phyloP scores from a whole-genome alignment of 1,140 invertebrate species.

The Anagrus nilaparvatae region DNA sequence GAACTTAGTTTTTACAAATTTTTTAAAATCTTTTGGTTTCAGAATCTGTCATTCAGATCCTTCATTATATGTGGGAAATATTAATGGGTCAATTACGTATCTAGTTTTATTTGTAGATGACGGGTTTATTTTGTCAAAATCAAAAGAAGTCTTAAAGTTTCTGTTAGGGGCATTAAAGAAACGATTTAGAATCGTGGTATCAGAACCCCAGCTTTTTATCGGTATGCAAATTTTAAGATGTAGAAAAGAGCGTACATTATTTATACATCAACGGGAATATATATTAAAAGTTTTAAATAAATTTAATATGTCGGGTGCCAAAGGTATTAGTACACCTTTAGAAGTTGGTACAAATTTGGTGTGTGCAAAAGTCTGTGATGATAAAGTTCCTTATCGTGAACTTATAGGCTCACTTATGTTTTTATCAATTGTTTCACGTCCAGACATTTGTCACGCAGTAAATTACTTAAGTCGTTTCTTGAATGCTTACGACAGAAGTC shows the following conservation, averaged over 20 bases:
- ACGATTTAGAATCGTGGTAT: constrained; percentile 13
- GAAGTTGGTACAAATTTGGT: constrained; percentile 14
- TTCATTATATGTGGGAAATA: constrained; percentile 6
- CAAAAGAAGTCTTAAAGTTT: not conserved
- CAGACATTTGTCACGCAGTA: constrained; percentile 15
- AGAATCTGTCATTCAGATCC: constrained; percentile 11
- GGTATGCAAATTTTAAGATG: constrained; percentile 12
- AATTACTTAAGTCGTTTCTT: constrained; percentile 13
- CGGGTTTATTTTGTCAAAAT: constrained; percentile 6
- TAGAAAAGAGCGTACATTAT: not conserved
- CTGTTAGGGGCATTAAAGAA: constrained; percentile 4
- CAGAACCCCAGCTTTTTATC: constrained; percentile 5
- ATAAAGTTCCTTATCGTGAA: constrained; percentile 15
- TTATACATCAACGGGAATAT: constrained; percentile 10
- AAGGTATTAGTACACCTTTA: constrained; percentile 5
- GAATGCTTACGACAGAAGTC: not conserved
- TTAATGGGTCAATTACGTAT: not conserved
- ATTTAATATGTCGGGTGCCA: constrained; percentile 9
- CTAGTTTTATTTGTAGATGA: constrained; percentile 17
- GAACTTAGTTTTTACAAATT: constrained; percentile 9
- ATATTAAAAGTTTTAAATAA: constrained; percentile 7
- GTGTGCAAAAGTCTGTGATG: constrained; percentile 12
- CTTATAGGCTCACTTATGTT: constrained; percentile 14
- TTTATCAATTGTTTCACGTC: constrained; percentile 11
- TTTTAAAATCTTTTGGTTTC: constrained; percentile 3